phyloP scores from a whole-genome alignment of 2,113 vertebrate species.

The Syngnathus typhle region DNA sequence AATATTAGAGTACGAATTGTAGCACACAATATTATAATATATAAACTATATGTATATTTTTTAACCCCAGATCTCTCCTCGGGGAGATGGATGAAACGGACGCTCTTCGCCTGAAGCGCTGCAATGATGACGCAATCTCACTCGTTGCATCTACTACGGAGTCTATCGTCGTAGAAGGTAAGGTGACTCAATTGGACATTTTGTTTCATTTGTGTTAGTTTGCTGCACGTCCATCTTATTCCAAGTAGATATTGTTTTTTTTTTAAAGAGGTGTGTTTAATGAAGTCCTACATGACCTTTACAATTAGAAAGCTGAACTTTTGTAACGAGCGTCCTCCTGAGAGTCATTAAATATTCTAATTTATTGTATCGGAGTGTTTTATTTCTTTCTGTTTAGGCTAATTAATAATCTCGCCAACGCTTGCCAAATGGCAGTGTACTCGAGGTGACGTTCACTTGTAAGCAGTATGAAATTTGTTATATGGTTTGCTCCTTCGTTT shows the following conservation, averaged over 20 bases:
- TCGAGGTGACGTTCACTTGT: neutral
- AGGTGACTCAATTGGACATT: slow-evolving; percentile 11
- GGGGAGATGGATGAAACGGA: slow-evolving; percentile 95
- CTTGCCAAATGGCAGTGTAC: neutral
- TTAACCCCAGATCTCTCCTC: slow-evolving; percentile 70
- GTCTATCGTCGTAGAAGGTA: slow-evolving; percentile 86
- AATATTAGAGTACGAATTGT: neutral
- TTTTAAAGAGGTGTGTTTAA: slow-evolving; percentile 12
- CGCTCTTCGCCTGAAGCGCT: slow-evolving; percentile 73
- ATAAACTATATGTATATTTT: slow-evolving; percentile 9
- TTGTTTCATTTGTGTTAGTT: neutral
- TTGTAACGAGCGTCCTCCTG: no score
- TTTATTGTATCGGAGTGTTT: neutral
- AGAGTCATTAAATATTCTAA: no score
- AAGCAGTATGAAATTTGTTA: neutral
- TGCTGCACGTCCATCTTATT: neutral
- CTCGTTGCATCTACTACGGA: slow-evolving; percentile 78
- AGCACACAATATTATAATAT: neutral
- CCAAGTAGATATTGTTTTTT: neutral
- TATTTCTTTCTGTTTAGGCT: neutral
- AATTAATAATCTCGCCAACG: neutral
- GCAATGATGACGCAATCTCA: slow-evolving; percentile 76
- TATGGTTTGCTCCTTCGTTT: slow-evolving; percentile 5
- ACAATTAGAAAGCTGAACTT: slow-evolving; percentile 33
- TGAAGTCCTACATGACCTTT: slow-evolving; percentile 33